A percentile compares a stretch with the other conserved stretches of the same genome.
Evolutionary conservation across 2,888 invertebrate genomes (phyloP).

Genomic region (Lasioglossum marginatum): DNA sequence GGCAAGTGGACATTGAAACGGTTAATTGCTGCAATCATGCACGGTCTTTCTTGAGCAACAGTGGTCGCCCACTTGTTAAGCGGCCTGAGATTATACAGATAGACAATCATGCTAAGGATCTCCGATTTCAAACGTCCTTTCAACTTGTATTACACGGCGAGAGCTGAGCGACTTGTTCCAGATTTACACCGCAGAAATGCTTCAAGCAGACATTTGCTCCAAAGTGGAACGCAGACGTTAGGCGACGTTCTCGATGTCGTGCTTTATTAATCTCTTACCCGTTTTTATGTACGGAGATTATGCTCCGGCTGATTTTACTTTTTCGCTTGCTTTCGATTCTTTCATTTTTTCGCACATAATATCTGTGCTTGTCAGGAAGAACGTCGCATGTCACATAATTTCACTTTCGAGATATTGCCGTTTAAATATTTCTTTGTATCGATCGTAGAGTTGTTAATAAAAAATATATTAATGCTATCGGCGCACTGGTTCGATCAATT

Average conservation of each 20-base stretch:
- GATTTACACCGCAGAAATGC: slow-evolving; percentile 47
- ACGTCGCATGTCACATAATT: too few species aligned
- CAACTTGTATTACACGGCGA: slow-evolving; percentile 78
- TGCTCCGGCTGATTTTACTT: not conserved
- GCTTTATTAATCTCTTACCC: slow-evolving; percentile 1
- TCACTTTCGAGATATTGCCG: too few species aligned
- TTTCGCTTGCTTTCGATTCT: not conserved
- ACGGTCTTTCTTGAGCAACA: slow-evolving; percentile 13
- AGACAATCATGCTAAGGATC: slow-evolving; percentile 71
- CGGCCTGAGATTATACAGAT: slow-evolving; percentile 49
- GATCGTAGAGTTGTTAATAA: too few species aligned
- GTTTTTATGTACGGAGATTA: not conserved
- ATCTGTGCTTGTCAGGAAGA: too few species aligned
- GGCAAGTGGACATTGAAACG: slow-evolving; percentile 15
- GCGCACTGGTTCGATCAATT: too few species aligned
- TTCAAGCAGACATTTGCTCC: slow-evolving; percentile 29
- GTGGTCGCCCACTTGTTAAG: slow-evolving; percentile 38
- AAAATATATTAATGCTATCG: too few species aligned
- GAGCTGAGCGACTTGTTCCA: slow-evolving; percentile 61
- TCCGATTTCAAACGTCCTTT: slow-evolving; percentile 81
- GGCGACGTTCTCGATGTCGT: slow-evolving; percentile 23
- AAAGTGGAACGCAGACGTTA: slow-evolving; percentile 36
- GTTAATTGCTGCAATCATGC: slow-evolving; percentile 23
- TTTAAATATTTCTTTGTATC: too few species aligned
- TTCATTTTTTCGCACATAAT: not conserved